These are phyloP conservation scores for Diphyllodes magnificus DNA, from an alignment of 2,113 vertebrate genomes.

Conservation along the genomic window DNA sequence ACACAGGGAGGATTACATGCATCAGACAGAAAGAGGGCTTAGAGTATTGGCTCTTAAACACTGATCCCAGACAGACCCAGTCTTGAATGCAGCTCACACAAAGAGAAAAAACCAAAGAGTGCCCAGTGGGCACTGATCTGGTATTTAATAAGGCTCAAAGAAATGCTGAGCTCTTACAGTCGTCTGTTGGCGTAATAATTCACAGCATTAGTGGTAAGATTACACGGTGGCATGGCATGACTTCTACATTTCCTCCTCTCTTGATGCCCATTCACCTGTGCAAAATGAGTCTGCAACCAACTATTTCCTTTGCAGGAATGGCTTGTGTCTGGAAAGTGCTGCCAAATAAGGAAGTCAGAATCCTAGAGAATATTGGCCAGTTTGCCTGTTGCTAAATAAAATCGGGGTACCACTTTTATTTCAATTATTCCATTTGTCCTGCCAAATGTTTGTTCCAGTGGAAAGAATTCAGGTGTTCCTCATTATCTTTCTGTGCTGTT, in stretches of 20 bases:
- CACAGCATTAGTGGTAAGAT: background rate
- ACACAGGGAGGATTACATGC: background rate
- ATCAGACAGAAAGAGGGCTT: background rate
- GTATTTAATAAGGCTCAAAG: background rate
- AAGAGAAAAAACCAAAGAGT: background rate
- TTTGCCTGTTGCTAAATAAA: background rate
- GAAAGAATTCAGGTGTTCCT: constrained; percentile 2
- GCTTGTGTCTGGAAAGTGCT: background rate
- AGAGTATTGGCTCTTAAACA: background rate
- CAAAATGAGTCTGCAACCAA: background rate
- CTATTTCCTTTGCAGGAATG: background rate
- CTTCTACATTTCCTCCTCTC: background rate
- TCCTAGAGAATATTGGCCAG: background rate
- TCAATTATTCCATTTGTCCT: background rate
- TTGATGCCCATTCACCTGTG: background rate
- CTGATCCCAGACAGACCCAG: rapidly evolving
- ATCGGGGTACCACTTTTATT: background rate
- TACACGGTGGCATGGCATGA: rapidly evolving
- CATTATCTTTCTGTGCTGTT: background rate
- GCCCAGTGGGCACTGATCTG: background rate
- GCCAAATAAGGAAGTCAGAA: background rate
- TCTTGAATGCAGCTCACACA: background rate
- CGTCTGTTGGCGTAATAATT: background rate
- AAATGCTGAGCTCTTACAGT: background rate
- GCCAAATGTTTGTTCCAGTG: background rate